phyloP scores from a whole-genome alignment of 1,140 invertebrate genomes.

The Drosophila orena region DNA sequence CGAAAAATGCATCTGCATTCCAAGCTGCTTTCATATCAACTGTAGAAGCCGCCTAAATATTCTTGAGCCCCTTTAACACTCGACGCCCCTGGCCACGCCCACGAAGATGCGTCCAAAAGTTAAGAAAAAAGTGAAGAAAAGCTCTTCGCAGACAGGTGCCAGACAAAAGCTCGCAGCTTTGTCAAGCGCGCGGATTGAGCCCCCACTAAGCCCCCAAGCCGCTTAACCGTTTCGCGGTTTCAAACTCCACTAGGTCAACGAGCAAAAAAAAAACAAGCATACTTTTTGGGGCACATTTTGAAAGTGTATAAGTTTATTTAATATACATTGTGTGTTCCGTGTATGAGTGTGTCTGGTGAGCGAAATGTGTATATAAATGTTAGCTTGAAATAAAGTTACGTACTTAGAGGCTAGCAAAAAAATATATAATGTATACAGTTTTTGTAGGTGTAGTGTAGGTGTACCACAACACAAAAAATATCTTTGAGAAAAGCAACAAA shows the following conservation, averaged over 20 bases:
- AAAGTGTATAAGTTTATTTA: constrained; percentile 75
- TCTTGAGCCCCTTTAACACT: too few species aligned
- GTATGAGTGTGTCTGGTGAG: constrained; percentile 13
- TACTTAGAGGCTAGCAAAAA: constrained; percentile 46
- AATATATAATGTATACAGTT: constrained; percentile 37
- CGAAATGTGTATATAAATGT: constrained; percentile 13
- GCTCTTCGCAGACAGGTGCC: neutral
- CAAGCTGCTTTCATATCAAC: too few species aligned
- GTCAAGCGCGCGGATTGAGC: neutral
- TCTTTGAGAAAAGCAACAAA: constrained; percentile 44
- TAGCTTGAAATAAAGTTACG: constrained; percentile 16
- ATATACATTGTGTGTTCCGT: constrained; percentile 51
- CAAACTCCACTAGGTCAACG: neutral
- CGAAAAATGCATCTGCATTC: too few species aligned
- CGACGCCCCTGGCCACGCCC: constrained; percentile 4
- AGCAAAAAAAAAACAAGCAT: neutral
- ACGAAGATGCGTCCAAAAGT: constrained; percentile 6
- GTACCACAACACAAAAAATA: constrained; percentile 16
- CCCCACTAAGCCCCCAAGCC: neutral
- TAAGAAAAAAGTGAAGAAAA: neutral
- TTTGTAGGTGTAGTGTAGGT: constrained; percentile 14
- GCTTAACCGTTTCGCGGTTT: neutral
- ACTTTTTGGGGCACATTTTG: constrained; percentile 22
- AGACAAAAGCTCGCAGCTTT: constrained; percentile 1
- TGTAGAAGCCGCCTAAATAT: too few species aligned